Conservation (phyloP, 2,888 invertebrate species). For the Boloria selene region DNA sequence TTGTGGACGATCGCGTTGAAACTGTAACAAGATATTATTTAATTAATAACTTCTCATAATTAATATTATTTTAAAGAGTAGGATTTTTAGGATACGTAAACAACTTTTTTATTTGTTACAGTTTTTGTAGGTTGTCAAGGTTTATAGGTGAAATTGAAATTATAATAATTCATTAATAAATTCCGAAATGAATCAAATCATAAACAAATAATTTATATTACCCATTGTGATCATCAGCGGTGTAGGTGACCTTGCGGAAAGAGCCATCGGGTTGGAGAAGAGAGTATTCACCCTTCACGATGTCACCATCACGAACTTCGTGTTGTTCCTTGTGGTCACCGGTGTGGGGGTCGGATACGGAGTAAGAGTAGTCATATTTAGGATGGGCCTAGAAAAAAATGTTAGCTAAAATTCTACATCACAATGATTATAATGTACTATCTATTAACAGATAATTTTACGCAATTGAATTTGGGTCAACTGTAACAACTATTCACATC, state of each 20-base stretch:
- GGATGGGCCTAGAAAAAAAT: constrained; percentile 65
- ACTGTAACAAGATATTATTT: constrained; percentile 53
- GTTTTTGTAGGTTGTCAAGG: too few relatives aligned
- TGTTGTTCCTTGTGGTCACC: constrained; percentile 80
- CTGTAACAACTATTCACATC: constrained; percentile 45
- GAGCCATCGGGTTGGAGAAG: constrained; percentile 77
- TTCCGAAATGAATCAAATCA: too few relatives aligned
- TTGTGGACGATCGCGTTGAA: constrained; percentile 81
- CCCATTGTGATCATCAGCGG: constrained; percentile 79
- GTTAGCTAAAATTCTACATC: constrained; percentile 20
- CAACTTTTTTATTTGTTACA: too few relatives aligned
- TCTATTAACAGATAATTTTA: constrained; percentile 42
- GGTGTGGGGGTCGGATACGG: constrained; percentile 77
- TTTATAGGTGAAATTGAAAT: too few relatives aligned
- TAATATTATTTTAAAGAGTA: too few relatives aligned
- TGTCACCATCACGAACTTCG: constrained; percentile 73
- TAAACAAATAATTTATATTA: constrained; percentile 44
- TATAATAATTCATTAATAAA: too few relatives aligned
- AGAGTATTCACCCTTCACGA: constrained; percentile 77
- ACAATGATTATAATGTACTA: constrained; percentile 34
- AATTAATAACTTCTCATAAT: background rate
- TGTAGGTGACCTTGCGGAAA: constrained; percentile 79
- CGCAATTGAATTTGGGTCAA: constrained; percentile 44
- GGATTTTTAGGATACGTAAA: too few relatives aligned
- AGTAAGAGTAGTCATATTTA: constrained; percentile 79